A percentile compares a stretch with the other conserved stretches of the same genome.
Evolutionary conservation across 1,140 invertebrate species (phyloP).

Genomic region (Trypoxylus dichotomus): DNA sequence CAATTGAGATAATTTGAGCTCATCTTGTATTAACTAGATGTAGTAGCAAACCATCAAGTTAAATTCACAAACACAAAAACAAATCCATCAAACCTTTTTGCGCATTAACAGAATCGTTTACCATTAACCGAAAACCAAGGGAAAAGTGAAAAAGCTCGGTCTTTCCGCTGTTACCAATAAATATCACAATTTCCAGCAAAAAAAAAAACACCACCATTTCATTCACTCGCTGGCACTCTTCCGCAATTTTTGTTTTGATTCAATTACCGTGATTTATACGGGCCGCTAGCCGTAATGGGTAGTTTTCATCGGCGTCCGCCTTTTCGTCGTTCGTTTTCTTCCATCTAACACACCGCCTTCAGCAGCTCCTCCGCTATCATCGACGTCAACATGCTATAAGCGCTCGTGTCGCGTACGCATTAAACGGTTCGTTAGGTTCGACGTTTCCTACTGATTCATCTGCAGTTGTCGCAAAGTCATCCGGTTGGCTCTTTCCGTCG

Average conservation of each 20-base stretch:
- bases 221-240: not conserved
- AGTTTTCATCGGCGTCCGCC: conserved; percentile 24
- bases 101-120: not conserved
- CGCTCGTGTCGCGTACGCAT: not conserved
- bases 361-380: not conserved
- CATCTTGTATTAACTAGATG: no score
- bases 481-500: not conserved
- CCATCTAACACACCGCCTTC: not conserved
- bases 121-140: not conserved
- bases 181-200: not conserved
- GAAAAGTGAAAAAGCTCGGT: not conserved
- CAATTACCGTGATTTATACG: conserved; percentile 38
- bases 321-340: conserved; percentile 26
- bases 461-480: conserved; percentile 13
- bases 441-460: conserved; percentile 18
- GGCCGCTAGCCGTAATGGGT: conserved; percentile 31
- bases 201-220: not conserved
- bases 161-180: not conserved
- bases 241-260: conserved; percentile 34
- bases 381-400: not conserved
- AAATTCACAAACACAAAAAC: not conserved
- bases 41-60: no score
- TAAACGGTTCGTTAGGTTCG: conserved; percentile 18
- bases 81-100: not conserved
- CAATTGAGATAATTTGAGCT: no score